Evolutionary conservation across 2,888 invertebrate species (phyloP).

Genomic region (Aradus depressus): DNA sequence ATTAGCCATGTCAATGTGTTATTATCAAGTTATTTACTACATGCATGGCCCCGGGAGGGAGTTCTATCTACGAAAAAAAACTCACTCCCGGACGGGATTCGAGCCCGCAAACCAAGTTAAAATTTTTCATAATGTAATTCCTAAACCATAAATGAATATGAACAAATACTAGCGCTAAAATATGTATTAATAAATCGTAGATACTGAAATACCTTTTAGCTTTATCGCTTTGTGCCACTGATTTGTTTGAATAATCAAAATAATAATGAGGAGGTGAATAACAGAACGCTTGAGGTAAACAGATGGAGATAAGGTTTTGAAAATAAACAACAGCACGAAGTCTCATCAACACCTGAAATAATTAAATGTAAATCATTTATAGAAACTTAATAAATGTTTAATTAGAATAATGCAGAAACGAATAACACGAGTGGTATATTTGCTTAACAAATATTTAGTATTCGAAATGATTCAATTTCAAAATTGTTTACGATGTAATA

Average conservation of each 20-base stretch:
- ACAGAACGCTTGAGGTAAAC: conserved; percentile 38
- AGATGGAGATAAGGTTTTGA: conserved; percentile 40
- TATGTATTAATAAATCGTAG: background rate
- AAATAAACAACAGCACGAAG: conserved; percentile 44
- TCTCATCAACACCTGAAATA: conserved; percentile 39
- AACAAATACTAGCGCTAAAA: too few species aligned
- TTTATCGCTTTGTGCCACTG: background rate
- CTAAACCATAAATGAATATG: too few species aligned
- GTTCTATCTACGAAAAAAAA: too few species aligned
- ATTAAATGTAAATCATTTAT: too few species aligned
- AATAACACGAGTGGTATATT: background rate
- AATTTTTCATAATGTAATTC: too few species aligned
- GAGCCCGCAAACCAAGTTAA: too few species aligned
- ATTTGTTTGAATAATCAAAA: conserved; percentile 8
- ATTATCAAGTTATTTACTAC: too few species aligned
- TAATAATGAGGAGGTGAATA: conserved; percentile 40
- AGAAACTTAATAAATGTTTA: background rate
- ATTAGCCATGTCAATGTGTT: too few species aligned
- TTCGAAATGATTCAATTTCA: too few species aligned
- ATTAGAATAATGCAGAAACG: background rate
- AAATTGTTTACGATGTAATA: background rate
- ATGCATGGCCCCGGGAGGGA: too few species aligned
- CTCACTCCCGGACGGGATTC: too few species aligned
- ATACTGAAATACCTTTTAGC: conserved; percentile 2
- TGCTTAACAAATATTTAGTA: background rate